Evolutionary conservation across 2,888 invertebrate species (phyloP).

Genomic region (Rapana venosa): DNA sequence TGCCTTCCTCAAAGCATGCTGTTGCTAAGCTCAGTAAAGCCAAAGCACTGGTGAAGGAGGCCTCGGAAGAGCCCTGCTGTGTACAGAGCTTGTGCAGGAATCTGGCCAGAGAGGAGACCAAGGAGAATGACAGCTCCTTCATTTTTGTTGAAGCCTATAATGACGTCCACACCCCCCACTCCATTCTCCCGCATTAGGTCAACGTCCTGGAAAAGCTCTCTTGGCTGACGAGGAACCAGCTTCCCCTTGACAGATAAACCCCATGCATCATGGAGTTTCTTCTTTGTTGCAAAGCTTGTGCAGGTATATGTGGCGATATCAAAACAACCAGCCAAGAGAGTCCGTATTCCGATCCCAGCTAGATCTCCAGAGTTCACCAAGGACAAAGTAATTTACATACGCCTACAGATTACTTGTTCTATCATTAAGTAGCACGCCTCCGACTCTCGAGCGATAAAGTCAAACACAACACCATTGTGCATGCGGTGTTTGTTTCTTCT

Average conservation of each 20-base stretch:
- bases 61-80: not conserved
- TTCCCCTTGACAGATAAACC: not conserved
- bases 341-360: no score
- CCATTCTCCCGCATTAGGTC: constrained; percentile 19
- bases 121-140: not conserved
- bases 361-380: no score
- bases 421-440: no score
- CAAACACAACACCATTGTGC: no score
- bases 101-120: not conserved
- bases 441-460: no score
- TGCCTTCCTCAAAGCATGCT: not conserved
- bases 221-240: constrained; percentile 9
- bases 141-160: constrained; percentile 34
- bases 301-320: no score
- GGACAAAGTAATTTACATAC: no score
- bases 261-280: no score
- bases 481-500: no score
- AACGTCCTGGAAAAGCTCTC: constrained; percentile 17
- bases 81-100: not conserved
- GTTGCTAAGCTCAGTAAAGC: not conserved
- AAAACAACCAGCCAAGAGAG: no score
- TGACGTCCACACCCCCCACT: constrained; percentile 36
- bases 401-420: no score
- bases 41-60: not conserved
- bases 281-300: no score